Evolutionary conservation across 2,888 invertebrate species (phyloP).

Genomic region (Callimorpha dominula): DNA sequence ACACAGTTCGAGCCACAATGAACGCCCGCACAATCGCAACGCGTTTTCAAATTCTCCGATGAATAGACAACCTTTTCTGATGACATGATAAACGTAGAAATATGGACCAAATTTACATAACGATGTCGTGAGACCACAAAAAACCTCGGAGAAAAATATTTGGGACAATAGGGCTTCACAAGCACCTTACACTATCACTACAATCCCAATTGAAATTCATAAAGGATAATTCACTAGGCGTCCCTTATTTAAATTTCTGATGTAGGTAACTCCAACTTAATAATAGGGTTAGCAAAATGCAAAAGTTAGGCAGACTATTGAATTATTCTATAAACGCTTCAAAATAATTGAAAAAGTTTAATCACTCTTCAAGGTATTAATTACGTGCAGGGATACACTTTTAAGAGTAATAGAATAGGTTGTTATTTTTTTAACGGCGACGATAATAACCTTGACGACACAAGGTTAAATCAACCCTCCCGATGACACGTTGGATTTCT

Average conservation of each 20-base stretch:
- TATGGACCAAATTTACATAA: slow-evolving; percentile 62
- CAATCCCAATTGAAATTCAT: slow-evolving; percentile 32
- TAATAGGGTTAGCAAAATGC: slow-evolving; percentile 34
- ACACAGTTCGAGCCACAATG: slow-evolving; percentile 34
- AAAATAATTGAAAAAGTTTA: slow-evolving; percentile 51
- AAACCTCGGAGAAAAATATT: slow-evolving; percentile 39
- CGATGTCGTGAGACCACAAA: slow-evolving; percentile 58
- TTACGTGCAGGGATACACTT: slow-evolving; percentile 34
- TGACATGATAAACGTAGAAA: slow-evolving; percentile 50
- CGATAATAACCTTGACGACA: slow-evolving; percentile 50
- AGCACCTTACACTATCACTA: slow-evolving; percentile 19
- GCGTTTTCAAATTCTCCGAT: slow-evolving; percentile 44
- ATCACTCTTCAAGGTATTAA: slow-evolving; percentile 36
- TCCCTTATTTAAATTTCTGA: slow-evolving; percentile 47
- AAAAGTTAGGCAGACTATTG: slow-evolving; percentile 30
- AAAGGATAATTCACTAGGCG: slow-evolving; percentile 29
- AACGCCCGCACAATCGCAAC: slow-evolving; percentile 36
- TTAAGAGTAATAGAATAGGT: slow-evolving; percentile 14
- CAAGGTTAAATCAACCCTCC: slow-evolving; percentile 51
- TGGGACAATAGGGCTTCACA: slow-evolving; percentile 25
- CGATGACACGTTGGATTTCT: slow-evolving; percentile 53
- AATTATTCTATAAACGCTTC: slow-evolving; percentile 37
- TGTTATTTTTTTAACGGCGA: slow-evolving; percentile 15
- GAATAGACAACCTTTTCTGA: slow-evolving; percentile 52
- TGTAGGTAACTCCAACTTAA: slow-evolving; percentile 30